Evolutionary conservation across 2,113 vertebrate species (phyloP).

Genomic region (Microcebus ravelobensis): DNA sequence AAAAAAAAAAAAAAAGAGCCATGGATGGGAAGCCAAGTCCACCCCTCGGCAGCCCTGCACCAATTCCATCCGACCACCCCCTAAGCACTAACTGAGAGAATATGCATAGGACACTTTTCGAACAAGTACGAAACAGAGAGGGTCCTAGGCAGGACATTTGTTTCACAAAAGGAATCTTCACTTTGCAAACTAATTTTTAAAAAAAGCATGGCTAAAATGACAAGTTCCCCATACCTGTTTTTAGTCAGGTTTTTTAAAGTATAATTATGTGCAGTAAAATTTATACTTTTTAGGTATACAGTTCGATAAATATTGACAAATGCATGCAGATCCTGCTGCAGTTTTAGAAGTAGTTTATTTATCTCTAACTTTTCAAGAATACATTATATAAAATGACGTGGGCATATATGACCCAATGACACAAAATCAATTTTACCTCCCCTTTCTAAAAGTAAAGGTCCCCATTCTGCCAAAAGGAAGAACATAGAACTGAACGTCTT

Average conservation of each 20-base stretch:
- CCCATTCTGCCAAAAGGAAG: conserved; percentile 28
- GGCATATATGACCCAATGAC: not conserved
- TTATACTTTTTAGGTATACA: not conserved
- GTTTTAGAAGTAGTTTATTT: not conserved
- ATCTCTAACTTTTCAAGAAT: conserved; percentile 32
- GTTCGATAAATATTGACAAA: not conserved
- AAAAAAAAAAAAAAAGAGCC: not conserved
- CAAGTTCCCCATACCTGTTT: not conserved
- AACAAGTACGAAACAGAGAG: not conserved
- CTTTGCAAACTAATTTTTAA: conserved; percentile 1
- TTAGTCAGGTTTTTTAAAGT: not conserved
- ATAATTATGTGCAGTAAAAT: not conserved
- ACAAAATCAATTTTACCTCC: conserved; percentile 44
- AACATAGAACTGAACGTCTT: conserved; percentile 4
- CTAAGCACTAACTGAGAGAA: not conserved
- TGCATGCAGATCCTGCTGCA: not conserved
- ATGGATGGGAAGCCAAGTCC: not conserved
- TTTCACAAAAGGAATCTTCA: not conserved
- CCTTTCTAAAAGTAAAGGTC: conserved; percentile 31
- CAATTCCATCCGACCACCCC: not conserved
- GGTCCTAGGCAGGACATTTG: not conserved
- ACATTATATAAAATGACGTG: not conserved
- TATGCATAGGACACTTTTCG: not conserved
- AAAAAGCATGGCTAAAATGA: not conserved
- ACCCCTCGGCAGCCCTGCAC: not conserved